Evolutionary conservation across 2,888 invertebrate genomes (phyloP).

Genomic region (Trissoscelio sp.): DNA sequence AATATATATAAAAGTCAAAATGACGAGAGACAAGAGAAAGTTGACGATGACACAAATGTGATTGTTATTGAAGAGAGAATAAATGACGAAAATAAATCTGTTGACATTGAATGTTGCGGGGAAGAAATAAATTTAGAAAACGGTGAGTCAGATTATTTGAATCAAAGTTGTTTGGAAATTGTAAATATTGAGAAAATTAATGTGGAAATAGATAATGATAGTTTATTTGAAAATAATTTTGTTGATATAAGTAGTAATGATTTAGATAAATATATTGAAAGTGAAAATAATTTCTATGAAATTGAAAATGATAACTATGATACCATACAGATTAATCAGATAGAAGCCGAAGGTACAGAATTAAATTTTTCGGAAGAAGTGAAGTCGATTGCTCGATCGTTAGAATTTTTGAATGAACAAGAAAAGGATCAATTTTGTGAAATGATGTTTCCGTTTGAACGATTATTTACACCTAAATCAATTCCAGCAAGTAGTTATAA

Average conservation of each 20-base stretch:
- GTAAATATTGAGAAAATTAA: no score
- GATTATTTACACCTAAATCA: slow-evolving; percentile 13
- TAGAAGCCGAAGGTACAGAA: neutral
- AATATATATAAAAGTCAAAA: neutral
- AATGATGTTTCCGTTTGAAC: slow-evolving; percentile 1
- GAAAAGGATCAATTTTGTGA: slow-evolving; percentile 13
- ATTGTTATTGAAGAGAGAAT: neutral
- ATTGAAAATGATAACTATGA: neutral
- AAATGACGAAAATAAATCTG: no score
- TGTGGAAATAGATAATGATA: no score
- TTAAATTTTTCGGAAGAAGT: neutral
- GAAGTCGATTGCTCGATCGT: neutral
- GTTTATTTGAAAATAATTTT: slow-evolving; percentile 12
- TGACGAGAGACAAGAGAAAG: neutral
- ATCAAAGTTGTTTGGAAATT: no score
- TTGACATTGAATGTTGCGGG: neutral
- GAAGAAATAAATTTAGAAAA: neutral
- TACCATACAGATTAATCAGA: neutral
- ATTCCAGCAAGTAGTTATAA: slow-evolving; percentile 16
- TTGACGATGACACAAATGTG: neutral
- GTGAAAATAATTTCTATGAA: no score
- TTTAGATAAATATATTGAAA: neutral
- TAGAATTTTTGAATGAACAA: neutral
- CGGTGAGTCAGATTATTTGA: neutral
- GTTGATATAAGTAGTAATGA: neutral